phyloP scores from a whole-genome alignment of 2,797 vertebrate species.

The Caiman crocodilus region DNA sequence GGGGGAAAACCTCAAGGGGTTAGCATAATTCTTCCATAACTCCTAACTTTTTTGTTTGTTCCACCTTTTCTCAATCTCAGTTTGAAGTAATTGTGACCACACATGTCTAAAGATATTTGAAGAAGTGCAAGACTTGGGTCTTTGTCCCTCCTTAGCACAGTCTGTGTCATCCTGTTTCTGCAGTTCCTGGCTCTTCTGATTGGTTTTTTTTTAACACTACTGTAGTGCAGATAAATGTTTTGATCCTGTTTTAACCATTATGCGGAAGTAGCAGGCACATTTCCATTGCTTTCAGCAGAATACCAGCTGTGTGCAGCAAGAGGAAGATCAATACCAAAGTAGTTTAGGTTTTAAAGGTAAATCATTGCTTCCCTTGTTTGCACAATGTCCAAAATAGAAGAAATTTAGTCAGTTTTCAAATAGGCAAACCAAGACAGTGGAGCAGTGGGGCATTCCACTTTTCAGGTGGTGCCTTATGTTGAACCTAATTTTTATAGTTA shows the following conservation, averaged over 20 bases:
- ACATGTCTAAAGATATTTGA: background rate
- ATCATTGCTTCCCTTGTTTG: background rate
- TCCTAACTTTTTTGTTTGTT: background rate
- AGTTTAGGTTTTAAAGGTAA: background rate
- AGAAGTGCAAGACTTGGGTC: background rate
- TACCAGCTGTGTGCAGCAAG: background rate
- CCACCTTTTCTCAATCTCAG: background rate
- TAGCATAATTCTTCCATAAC: background rate
- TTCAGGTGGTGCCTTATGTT: background rate
- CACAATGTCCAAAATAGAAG: background rate
- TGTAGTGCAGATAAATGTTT: background rate
- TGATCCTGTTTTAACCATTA: background rate
- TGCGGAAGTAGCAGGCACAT: background rate
- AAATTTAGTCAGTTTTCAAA: background rate
- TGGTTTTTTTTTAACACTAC: too few species aligned
- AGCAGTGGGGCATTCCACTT: background rate
- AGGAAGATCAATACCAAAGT: background rate
- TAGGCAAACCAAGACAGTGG: background rate
- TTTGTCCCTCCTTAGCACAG: background rate
- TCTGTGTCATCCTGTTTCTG: too few species aligned
- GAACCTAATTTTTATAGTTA: background rate
- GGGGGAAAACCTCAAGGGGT: background rate
- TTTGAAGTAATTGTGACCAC: background rate
- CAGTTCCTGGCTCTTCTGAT: too few species aligned
- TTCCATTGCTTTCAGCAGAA: background rate